Conservation (phyloP, 2,888 invertebrate species). For the Globia sparganii region DNA sequence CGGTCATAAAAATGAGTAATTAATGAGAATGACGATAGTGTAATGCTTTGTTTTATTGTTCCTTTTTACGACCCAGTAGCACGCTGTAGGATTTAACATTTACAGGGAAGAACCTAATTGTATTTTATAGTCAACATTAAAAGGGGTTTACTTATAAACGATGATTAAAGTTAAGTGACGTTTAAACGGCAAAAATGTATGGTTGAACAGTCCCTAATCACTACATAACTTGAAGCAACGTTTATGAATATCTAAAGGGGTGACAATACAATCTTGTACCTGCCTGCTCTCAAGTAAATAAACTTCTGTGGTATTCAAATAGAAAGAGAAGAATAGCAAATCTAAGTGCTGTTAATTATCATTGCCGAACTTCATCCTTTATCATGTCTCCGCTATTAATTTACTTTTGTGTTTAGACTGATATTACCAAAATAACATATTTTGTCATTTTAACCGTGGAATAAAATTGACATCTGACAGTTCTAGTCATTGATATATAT, state of each 20-base stretch:
- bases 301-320: not conserved
- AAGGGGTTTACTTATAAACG: not conserved
- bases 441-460: no score
- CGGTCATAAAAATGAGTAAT: slow-evolving; percentile 32
- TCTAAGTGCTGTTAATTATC: not conserved
- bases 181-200: not conserved
- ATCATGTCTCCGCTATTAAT: not conserved
- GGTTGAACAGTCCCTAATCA: no score
- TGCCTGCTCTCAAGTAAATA: not conserved
- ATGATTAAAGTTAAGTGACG: not conserved
- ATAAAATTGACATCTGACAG: no score
- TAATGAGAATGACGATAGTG: slow-evolving; percentile 20
- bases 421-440: not conserved
- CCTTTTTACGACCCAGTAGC: slow-evolving; percentile 24
- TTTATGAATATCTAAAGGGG: not conserved
- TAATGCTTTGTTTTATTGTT: slow-evolving; percentile 37
- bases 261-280: not conserved
- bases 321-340: slow-evolving; percentile 7
- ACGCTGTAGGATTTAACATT: slow-evolving; percentile 25
- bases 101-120: slow-evolving; percentile 2
- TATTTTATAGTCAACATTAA: slow-evolving; percentile 12
- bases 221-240: not conserved
- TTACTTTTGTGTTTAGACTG: not conserved
- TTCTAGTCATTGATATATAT: no score
- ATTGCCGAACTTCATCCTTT: not conserved